phyloP scores from a whole-genome alignment of 2,113 vertebrate species.

The Leptobrachium leishanense region DNA sequence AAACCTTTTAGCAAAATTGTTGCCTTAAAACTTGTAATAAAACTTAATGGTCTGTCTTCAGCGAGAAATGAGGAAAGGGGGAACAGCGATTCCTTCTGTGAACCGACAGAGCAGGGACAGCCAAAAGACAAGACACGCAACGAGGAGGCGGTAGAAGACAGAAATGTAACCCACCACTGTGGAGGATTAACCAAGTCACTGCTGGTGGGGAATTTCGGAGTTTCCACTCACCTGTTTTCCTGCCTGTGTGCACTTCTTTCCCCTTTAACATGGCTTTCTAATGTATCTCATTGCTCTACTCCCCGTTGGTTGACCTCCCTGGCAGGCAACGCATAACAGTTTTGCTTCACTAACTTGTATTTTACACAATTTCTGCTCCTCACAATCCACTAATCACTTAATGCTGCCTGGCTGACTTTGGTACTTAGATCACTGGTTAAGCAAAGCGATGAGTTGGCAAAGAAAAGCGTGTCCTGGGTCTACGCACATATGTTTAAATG shows the following conservation, averaged over 20 bases:
- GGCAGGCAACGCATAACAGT: not conserved
- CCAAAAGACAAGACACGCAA: not conserved
- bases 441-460: not conserved
- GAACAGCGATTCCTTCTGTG: conserved; percentile 36
- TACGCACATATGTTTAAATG: too few relatives aligned
- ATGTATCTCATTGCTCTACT: too few relatives aligned
- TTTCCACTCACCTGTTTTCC: not conserved
- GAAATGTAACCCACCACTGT: too few relatives aligned
- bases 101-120: conserved; percentile 25
- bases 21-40: conserved; percentile 50
- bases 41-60: conserved; percentile 49
- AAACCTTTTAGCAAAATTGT: conserved; percentile 51
- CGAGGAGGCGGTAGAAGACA: not conserved
- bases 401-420: not conserved
- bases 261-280: too few relatives aligned
- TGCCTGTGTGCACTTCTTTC: not conserved
- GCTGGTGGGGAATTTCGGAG: not conserved
- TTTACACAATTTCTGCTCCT: not conserved
- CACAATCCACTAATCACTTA: not conserved
- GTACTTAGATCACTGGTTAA: not conserved
- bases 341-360: not conserved
- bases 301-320: too few relatives aligned
- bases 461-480: not conserved
- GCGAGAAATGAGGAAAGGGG: conserved; percentile 39
- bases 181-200: not conserved